Percentiles rank a stretch among this genome's conserved stretches.
Conservation (phyloP, 2,113 vertebrate species). For the Phodopus roborovskii region DNA sequence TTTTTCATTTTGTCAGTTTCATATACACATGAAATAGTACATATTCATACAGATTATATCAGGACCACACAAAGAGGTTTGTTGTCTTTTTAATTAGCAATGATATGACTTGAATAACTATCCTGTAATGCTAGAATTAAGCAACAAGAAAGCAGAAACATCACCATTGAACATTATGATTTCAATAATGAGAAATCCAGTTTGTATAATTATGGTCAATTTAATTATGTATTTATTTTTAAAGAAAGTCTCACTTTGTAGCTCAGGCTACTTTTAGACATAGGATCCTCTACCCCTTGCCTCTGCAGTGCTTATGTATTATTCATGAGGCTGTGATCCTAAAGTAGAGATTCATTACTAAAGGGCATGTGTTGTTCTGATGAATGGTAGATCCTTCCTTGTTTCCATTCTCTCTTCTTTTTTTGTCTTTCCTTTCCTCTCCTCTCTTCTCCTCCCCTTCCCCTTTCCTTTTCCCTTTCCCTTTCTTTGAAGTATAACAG, state of each 20-base stretch:
- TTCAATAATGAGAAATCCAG: not conserved
- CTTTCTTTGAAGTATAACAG: too few species aligned
- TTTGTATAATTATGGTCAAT: not conserved
- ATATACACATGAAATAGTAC: not conserved
- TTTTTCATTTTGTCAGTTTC: not conserved
- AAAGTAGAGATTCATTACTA: not conserved
- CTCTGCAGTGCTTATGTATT: not conserved
- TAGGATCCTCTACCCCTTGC: not conserved
- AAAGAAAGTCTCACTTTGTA: not conserved
- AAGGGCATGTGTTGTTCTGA: not conserved
- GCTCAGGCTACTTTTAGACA: not conserved
- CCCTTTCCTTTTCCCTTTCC: too few species aligned
- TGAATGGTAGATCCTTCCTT: not conserved
- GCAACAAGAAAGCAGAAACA: not conserved
- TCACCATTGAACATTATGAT: not conserved
- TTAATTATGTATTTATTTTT: not conserved
- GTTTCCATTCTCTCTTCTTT: too few species aligned
- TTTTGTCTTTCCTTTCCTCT: too few species aligned
- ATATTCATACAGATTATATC: not conserved
- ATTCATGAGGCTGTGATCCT: not conserved
- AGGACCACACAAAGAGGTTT: not conserved
- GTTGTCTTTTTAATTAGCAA: not conserved
- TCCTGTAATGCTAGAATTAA: not conserved
- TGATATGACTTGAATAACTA: not conserved
- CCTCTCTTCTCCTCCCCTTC: too few species aligned